These are phyloP conservation scores for Arizona elegans DNA, from an alignment of 2,113 vertebrate species.

Conservation along the genomic window DNA sequence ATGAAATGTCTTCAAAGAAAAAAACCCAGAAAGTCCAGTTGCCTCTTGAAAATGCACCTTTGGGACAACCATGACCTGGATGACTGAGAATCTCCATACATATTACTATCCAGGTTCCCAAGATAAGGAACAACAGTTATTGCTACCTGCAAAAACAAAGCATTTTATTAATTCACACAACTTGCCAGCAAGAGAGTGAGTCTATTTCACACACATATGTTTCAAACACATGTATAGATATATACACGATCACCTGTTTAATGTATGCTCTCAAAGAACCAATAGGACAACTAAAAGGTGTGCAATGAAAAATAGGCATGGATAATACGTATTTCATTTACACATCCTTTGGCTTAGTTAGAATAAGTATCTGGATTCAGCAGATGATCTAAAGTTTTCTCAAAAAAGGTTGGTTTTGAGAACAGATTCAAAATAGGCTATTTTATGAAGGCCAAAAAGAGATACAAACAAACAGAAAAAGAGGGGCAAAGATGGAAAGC, in stretches of 20 bases:
- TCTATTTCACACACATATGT: background rate
- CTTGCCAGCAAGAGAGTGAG: background rate
- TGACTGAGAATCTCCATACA: no score
- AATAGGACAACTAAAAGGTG: background rate
- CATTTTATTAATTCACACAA: background rate
- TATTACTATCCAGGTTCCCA: background rate
- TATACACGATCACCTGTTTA: background rate
- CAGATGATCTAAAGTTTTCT: background rate
- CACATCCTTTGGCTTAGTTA: background rate
- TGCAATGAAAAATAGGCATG: background rate
- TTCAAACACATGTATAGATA: background rate
- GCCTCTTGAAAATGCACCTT: no score
- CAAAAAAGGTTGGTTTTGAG: background rate
- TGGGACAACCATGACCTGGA: no score
- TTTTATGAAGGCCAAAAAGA: background rate
- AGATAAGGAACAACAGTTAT: background rate
- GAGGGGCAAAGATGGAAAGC: background rate
- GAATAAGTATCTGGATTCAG: background rate
- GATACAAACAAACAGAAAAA: background rate
- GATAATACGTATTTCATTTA: background rate
- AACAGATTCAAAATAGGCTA: background rate
- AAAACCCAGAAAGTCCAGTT: no score
- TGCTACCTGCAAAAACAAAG: background rate
- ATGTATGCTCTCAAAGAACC: background rate
- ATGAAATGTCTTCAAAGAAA: no score